A percentile compares a stretch with the other conserved stretches of the same genome.
Evolutionary conservation across 2,888 invertebrate species (phyloP).

Genomic region (Lamproptera curius): DNA sequence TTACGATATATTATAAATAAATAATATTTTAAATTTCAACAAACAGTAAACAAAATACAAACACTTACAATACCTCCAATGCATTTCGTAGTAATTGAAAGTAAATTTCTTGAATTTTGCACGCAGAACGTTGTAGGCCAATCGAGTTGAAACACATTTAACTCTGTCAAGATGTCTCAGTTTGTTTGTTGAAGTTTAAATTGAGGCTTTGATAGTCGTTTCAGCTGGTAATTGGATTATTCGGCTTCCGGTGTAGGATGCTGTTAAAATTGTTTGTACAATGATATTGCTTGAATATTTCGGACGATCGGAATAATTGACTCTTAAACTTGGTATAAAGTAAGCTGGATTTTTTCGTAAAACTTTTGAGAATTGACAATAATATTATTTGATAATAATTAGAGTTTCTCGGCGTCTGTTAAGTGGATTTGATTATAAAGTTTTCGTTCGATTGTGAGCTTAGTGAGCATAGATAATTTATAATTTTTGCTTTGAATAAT

Average conservation of each 20-base stretch:
- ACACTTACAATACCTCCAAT: no score
- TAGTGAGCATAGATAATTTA: no score
- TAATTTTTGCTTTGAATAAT: no score
- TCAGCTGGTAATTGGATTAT: slow-evolving; percentile 20
- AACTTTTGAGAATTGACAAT: no score
- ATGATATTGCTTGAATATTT: slow-evolving; percentile 8
- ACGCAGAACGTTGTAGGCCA: slow-evolving; percentile 1
- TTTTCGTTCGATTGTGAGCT: background rate
- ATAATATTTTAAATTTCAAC: no score
- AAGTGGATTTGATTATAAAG: background rate
- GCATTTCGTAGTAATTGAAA: no score
- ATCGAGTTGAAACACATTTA: slow-evolving; percentile 18
- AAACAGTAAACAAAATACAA: no score
- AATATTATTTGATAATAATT: background rate
- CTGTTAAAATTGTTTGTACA: slow-evolving; percentile 19
- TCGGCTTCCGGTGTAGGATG: slow-evolving; percentile 7
- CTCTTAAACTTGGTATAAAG: background rate
- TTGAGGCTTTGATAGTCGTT: slow-evolving; percentile 22
- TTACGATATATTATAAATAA: no score
- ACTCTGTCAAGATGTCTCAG: slow-evolving; percentile 20
- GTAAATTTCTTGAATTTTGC: background rate
- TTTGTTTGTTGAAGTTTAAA: slow-evolving; percentile 22
- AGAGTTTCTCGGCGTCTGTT: background rate
- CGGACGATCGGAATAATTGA: background rate
- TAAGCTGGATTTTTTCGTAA: background rate